A percentile compares a stretch with the other conserved stretches of the same genome.
phyloP scores from a whole-genome alignment of 2,113 vertebrate genomes.

The Emydocephalus ijimae region DNA sequence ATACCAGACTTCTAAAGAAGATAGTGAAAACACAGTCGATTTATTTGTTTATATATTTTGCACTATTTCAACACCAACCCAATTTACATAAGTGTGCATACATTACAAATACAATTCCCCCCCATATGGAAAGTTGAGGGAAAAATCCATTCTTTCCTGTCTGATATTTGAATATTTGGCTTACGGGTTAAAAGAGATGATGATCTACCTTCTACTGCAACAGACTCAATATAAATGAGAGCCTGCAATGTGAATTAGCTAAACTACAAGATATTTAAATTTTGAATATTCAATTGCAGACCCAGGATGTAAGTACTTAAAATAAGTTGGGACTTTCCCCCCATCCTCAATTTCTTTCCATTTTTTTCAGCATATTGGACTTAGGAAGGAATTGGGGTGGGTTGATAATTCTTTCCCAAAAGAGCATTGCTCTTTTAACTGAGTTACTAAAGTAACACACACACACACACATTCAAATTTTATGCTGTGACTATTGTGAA shows the following conservation, averaged over 20 bases:
- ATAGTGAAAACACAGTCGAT: background rate
- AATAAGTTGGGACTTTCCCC: background rate
- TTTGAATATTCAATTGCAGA: background rate
- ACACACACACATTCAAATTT: background rate
- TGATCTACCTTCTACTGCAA: background rate
- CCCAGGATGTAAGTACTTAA: background rate
- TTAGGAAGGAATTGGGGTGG: background rate
- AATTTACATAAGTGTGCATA: background rate
- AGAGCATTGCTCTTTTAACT: background rate
- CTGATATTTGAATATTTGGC: background rate
- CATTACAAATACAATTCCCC: background rate
- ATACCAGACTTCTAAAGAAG: conserved; percentile 22
- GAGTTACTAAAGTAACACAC: background rate
- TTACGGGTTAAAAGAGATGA: background rate
- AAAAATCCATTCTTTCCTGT: too few species aligned
- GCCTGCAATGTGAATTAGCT: background rate
- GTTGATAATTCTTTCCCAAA: background rate
- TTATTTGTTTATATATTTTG: background rate
- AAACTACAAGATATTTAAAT: background rate
- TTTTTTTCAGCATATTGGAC: background rate
- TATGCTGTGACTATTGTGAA: background rate
- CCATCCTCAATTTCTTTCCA: background rate
- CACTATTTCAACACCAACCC: background rate
- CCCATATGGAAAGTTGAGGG: background rate
- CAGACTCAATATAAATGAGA: background rate